Evolutionary conservation across 2,888 invertebrate genomes (phyloP).

Genomic region (Acanthosepion pharaonis): DNA sequence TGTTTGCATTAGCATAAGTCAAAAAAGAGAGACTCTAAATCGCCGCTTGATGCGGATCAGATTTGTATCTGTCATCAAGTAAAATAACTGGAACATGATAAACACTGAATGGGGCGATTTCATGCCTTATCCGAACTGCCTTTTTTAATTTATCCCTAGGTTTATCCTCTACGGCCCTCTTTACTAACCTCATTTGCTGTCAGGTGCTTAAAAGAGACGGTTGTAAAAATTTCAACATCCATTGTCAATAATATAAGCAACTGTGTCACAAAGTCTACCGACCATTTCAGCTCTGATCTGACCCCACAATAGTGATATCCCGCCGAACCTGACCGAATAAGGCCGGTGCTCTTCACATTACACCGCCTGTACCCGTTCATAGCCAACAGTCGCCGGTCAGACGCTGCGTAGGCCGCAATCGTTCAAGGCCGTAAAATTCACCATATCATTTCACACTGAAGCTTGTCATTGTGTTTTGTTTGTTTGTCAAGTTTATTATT

Average conservation of each 20-base stretch:
- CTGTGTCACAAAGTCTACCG: background rate
- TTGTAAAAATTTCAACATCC: background rate
- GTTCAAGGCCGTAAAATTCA: background rate
- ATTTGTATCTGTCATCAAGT: background rate
- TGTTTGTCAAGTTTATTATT: background rate
- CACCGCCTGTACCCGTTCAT: background rate
- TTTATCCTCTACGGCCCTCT: background rate
- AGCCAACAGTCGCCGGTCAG: background rate
- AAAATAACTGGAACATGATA: background rate
- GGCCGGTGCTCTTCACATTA: background rate
- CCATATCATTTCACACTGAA: slow-evolving; percentile 2
- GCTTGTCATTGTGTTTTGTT: background rate
- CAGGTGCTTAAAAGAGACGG: background rate
- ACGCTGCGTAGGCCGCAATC: background rate
- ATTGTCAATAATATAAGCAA: background rate
- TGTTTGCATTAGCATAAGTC: slow-evolving; percentile 33
- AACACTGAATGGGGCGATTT: background rate
- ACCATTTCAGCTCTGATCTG: background rate
- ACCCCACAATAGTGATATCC: background rate
- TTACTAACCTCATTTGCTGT: background rate
- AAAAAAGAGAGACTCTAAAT: slow-evolving; percentile 2
- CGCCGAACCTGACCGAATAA: background rate
- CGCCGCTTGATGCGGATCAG: background rate
- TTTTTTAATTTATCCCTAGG: background rate
- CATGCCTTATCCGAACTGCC: background rate